phyloP scores from a whole-genome alignment of 2,113 vertebrate species.

The Tretioscincus oriximinensis region DNA sequence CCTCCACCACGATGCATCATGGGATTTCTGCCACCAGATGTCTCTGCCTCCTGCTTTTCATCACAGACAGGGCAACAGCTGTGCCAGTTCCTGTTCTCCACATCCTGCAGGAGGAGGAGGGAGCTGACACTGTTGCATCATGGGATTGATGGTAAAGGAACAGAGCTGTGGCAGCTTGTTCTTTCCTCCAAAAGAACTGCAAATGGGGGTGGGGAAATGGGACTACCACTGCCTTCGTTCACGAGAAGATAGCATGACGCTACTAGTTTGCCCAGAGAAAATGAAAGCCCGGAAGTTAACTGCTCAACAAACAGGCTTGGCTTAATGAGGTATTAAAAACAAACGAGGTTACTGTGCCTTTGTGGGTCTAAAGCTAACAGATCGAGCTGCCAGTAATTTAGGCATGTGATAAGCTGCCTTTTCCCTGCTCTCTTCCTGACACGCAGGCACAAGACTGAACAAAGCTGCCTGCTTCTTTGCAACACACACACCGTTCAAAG shows the following conservation, averaged over 20 bases:
- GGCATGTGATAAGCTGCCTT: background rate
- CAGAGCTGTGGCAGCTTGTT: background rate
- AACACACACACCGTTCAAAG: too few species aligned
- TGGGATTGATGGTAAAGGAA: constrained; percentile 5
- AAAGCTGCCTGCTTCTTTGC: background rate
- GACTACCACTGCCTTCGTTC: background rate
- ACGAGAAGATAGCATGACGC: background rate
- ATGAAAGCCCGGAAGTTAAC: background rate
- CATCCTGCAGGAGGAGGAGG: constrained; percentile 12
- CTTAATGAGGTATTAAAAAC: background rate
- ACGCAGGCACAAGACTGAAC: too few species aligned
- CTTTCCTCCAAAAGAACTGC: background rate
- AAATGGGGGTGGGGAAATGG: too few species aligned
- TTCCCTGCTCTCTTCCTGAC: background rate
- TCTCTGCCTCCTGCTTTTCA: background rate
- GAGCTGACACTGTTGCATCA: constrained; percentile 10
- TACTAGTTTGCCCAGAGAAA: background rate
- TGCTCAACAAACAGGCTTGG: background rate
- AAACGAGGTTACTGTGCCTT: background rate
- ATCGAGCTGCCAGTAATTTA: background rate
- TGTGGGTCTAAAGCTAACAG: background rate
- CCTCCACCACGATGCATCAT: too few species aligned
- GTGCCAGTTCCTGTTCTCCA: constrained; percentile 24
- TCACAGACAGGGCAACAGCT: constrained; percentile 7
- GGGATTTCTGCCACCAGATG: constrained; percentile 20